These are phyloP conservation scores for Macrotrachela quadricornifera DNA, from an alignment of 1,140 invertebrate genomes.

Conservation along the genomic window DNA sequence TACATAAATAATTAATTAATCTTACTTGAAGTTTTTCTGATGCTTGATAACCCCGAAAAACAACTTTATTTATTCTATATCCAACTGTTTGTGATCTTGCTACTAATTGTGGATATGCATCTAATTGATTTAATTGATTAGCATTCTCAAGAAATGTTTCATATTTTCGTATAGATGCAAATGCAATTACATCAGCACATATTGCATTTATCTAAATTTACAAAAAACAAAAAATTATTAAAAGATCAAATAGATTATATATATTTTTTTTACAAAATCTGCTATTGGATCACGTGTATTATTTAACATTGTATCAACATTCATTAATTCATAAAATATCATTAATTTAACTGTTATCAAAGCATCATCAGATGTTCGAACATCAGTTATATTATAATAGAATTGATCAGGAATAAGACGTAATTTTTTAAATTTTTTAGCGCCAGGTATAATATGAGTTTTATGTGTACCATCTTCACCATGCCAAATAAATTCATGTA, in stretches of 20 bases:
- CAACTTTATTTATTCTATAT: slow-evolving; percentile 23
- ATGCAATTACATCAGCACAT: slow-evolving; percentile 23
- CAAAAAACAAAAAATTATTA: background rate
- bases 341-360: slow-evolving; percentile 27
- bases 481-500: slow-evolving; percentile 25
- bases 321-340: slow-evolving; percentile 21
- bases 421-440: slow-evolving; percentile 16
- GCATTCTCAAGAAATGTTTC: slow-evolving; percentile 25
- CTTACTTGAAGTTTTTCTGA: slow-evolving; percentile 18
- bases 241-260: background rate
- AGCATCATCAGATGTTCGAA: slow-evolving; percentile 24
- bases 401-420: slow-evolving; percentile 25
- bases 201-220: slow-evolving; percentile 15
- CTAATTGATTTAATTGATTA: slow-evolving; percentile 19
- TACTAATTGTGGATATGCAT: slow-evolving; percentile 17
- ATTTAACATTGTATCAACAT: slow-evolving; percentile 26
- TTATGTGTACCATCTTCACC: slow-evolving; percentile 22
- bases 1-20: too few species aligned
- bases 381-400: slow-evolving; percentile 25
- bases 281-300: slow-evolving; percentile 26
- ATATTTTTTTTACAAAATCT: slow-evolving; percentile 25
- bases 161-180: slow-evolving; percentile 22
- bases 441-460: slow-evolving; percentile 16
- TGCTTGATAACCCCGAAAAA: slow-evolving; percentile 24
- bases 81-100: slow-evolving; percentile 20